Base-by-base conservation (phyloP, 2,888 invertebrate genomes). In the Drosophila macrospina region DNA sequence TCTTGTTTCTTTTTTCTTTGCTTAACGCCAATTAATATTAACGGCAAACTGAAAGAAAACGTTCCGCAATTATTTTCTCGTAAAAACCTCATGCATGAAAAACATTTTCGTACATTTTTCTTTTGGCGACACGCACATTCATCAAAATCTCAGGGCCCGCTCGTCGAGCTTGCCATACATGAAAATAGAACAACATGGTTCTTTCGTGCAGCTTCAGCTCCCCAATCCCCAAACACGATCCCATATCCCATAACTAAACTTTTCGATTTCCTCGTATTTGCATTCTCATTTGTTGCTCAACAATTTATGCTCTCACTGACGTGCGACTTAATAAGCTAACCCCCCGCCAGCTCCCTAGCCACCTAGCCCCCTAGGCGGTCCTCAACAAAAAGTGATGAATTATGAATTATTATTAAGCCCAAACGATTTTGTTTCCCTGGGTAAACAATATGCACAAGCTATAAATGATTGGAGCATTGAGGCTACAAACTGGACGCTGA, bases 21-120 rank as follows among this genome's bases (percentile, higher is more conserved):
- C 77, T 78, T 70, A 86, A 89, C 76, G 79, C 84, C 89, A 89
- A 88, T 88, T 88, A 88, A 89, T 89, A 89, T 78, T 74, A 86
- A 57, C 44, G 50, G 26, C 62, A 30, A 48, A 61, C 65, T 41
- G 26, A 50, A 63, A 48, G 72, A 70, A 77, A 82, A 66, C 75
- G 86, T 86, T 89, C 80, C 80, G 90, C 88, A 88, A 87, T 84
- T 90, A 84, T 82, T 89, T 86, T 80, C 78, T 79, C 80, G 78
- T 89, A 89, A 86, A 88, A 88, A 77, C 69, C 79, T 76, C 86
- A 89, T 81, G 88, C 86, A 76, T 88, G 86, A 84, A 84, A 59
- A 89, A 64, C 85, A 75, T 81, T 88, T 88, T 89, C 67, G 73
- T 85, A 76, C 81, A 87, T 84, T 81, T 86, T 89, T 86, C 86